Conservation (phyloP, 2,113 vertebrate species). For the Poecile atricapillus region DNA sequence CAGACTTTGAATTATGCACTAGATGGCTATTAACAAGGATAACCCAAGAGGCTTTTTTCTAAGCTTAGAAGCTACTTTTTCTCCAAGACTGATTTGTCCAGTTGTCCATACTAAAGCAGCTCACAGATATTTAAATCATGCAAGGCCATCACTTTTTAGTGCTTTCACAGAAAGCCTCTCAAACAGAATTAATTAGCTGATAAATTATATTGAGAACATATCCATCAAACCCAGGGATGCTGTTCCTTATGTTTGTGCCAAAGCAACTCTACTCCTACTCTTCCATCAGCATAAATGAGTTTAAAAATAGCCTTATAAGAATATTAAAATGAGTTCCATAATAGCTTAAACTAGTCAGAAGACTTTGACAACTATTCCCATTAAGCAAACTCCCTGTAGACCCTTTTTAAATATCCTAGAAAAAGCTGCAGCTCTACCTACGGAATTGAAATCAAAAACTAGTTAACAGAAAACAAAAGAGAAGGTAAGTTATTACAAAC, state of each 20-base stretch:
- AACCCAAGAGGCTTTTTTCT: background rate
- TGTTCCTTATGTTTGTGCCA: background rate
- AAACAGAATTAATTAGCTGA: background rate
- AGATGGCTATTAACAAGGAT: background rate
- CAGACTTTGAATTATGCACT: background rate
- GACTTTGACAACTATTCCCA: background rate
- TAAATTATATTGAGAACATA: background rate
- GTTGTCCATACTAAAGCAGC: background rate
- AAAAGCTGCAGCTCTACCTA: background rate
- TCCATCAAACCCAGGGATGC: background rate
- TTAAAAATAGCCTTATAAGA: conserved; percentile 25
- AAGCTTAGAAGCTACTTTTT: background rate
- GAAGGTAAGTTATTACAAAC: background rate
- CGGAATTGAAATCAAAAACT: background rate
- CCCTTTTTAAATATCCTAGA: background rate
- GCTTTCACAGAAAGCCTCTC: background rate
- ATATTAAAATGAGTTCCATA: conserved; percentile 20
- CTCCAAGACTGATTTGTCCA: background rate
- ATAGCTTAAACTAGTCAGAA: background rate
- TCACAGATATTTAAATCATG: background rate
- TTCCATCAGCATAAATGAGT: background rate
- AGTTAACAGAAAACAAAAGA: background rate
- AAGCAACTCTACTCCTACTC: conserved; percentile 4
- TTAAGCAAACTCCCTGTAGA: background rate
- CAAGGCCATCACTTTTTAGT: background rate